These are phyloP conservation scores for Halyomorpha halys DNA, from an alignment of 1,140 invertebrate genomes.

Conservation along the genomic window DNA sequence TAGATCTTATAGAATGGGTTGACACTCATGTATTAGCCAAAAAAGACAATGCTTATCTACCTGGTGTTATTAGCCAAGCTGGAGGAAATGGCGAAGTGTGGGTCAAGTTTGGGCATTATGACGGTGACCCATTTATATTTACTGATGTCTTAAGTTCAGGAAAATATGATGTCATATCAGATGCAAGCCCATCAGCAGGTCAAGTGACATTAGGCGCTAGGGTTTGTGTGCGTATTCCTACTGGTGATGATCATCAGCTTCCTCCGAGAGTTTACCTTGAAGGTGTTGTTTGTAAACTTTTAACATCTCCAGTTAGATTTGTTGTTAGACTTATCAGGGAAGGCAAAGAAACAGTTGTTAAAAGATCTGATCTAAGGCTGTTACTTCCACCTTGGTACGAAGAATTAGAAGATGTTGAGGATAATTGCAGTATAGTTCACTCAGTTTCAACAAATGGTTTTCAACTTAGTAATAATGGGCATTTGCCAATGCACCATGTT, in stretches of 20 bases:
- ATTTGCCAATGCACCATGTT: conserved; percentile 30
- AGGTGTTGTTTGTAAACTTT: conserved; percentile 65
- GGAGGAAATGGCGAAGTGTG: conserved; percentile 48
- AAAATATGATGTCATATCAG: conserved; percentile 81
- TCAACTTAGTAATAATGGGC: conserved; percentile 22
- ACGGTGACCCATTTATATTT: conserved; percentile 48
- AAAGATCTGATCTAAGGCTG: conserved; percentile 78
- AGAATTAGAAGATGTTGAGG: conserved; percentile 65
- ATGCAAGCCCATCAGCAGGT: conserved; percentile 76
- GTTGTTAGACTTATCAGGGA: conserved; percentile 53
- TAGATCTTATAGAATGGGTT: conserved; percentile 83
- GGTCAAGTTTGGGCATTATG: conserved; percentile 59
- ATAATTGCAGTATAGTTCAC: conserved; percentile 8
- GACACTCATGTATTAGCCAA: conserved; percentile 83
- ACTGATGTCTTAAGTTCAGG: conserved; percentile 43
- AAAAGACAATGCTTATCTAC: conserved; percentile 66
- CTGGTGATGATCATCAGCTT: background rate
- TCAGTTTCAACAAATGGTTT: conserved; percentile 13
- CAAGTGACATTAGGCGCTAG: conserved; percentile 56
- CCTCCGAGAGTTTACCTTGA: conserved; percentile 63
- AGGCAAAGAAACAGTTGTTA: conserved; percentile 47
- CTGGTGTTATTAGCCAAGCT: conserved; percentile 60
- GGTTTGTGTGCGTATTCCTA: conserved; percentile 48
- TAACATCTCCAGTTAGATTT: conserved; percentile 62
- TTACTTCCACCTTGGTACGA: conserved; percentile 90